Conservation (phyloP, 53 echinoderm and acorn worm species). For the Henricia sp. region DNA sequence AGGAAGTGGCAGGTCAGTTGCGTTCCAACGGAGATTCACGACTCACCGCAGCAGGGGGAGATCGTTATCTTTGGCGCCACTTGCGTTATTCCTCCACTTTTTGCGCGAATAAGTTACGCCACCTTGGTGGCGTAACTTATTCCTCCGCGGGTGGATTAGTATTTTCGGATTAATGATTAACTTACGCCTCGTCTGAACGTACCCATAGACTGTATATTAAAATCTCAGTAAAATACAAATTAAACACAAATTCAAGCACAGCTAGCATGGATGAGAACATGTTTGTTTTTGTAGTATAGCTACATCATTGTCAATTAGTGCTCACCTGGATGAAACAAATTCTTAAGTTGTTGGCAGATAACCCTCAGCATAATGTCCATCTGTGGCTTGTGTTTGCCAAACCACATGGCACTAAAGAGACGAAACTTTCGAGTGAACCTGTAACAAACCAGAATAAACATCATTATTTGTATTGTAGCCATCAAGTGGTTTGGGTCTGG, state of each 20-base stretch:
- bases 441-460: not conserved
- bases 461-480: too few species aligned
- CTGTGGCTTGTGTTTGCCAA: not conserved
- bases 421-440: conserved; percentile 22
- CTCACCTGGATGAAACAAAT: conserved; percentile 16
- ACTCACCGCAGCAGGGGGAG: conserved; percentile 10
- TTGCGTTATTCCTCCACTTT: not conserved
- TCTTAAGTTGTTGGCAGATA: not conserved
- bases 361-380: not conserved
- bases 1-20: conserved; percentile 7
- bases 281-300: too few species aligned
- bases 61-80: not conserved
- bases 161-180: not conserved
- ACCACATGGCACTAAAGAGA: conserved; percentile 12
- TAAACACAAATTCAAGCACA: too few species aligned
- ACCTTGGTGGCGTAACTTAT: not conserved
- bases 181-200: conserved; percentile 1
- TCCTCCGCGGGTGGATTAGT: not conserved
- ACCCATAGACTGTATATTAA: not conserved
- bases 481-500: too few species aligned
- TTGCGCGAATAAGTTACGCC: not conserved
- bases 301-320: not conserved
- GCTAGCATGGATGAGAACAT: too few species aligned
- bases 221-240: too few species aligned
- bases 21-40: not conserved